phyloP scores from a whole-genome alignment of 2,888 invertebrate species.

The Allolobophora icterica region DNA sequence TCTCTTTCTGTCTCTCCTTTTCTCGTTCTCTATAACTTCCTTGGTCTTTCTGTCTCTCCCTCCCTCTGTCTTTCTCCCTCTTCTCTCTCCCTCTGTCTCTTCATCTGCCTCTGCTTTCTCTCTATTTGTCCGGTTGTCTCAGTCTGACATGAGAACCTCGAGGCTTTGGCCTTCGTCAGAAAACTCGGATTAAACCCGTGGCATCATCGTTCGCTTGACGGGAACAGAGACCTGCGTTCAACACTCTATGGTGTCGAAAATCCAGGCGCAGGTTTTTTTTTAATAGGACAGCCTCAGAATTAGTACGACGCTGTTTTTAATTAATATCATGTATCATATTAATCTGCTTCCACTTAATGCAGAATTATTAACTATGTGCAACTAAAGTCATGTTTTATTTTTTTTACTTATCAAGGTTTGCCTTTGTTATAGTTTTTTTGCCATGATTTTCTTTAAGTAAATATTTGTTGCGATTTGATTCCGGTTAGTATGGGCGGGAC shows the following conservation, averaged over 20 bases:
- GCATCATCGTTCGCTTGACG: not conserved
- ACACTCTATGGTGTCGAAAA: not conserved
- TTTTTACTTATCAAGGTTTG: no score
- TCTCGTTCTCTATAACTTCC: not conserved
- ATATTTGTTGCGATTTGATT: not conserved
- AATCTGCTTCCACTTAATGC: not conserved
- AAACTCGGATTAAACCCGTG: no score
- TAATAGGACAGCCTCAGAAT: not conserved
- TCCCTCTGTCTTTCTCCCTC: no score
- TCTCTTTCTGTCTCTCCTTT: not conserved
- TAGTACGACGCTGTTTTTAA: not conserved
- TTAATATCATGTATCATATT: constrained; percentile 5
- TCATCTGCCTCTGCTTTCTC: not conserved
- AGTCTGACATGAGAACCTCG: not conserved
- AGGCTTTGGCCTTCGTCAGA: not conserved
- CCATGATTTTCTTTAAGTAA: no score
- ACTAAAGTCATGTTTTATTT: no score
- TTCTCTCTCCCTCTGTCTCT: not conserved
- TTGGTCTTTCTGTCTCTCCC: not conserved
- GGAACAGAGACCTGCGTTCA: not conserved
- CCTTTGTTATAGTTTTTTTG: no score
- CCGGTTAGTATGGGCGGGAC: not conserved
- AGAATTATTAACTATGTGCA: not conserved
- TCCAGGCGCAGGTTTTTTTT: not conserved
- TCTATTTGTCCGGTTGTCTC: not conserved